Base-by-base conservation (phyloP, 2,797 vertebrate species). In the Coranthus polyacanthus region DNA sequence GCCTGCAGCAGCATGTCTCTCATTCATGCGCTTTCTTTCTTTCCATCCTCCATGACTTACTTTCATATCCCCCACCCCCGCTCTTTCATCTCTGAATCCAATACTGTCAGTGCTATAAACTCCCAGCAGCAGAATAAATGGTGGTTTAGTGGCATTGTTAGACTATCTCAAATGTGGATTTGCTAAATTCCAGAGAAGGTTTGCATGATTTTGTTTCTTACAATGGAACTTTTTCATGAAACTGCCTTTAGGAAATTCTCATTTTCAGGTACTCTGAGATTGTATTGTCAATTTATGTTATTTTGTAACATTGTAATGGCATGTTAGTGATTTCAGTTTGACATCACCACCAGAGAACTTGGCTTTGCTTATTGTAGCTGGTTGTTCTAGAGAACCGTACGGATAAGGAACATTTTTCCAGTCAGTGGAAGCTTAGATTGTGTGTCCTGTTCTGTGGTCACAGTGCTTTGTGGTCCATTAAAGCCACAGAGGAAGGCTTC, bases 61-160 rank as follows among this genome's bases (percentile, higher is more conserved):
- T 84, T 60, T 72, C 56, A 71, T 60, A 77, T 10, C 42, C 62
- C 39, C 56, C 52, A 44, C 41, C 47, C 57, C 62, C n/a, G 1
- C 77, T 68, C 78, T 86, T 85, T 87, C 76, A 84, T 91, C 82
- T 87, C 71, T 54, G 71, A 77, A 81, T 78, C 74, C 78, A 85
- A 75, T 76, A 45, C 72, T 79, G 81, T 75, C 63, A 58, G 55
- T 80, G 81, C 73, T 52, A 56, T 79, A 81, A 79, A 78, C 76
- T 78, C 81, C 81, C 82, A 68, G 79, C 52, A 72, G 84, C 68
- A 68, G 56, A 72, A 56, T 68, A 34, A 70, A 81, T 6, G 18
- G 62, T 70, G 84, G 55, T 79, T 91, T 83, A 82, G 79, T 57
- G 56, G 58, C 65, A 70, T 79, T 88, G 79, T 87, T 79, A 50